Conservation (phyloP, 37 sponge, comb jelly and placozoan genomes). For the Hexactinellida sp. region DNA sequence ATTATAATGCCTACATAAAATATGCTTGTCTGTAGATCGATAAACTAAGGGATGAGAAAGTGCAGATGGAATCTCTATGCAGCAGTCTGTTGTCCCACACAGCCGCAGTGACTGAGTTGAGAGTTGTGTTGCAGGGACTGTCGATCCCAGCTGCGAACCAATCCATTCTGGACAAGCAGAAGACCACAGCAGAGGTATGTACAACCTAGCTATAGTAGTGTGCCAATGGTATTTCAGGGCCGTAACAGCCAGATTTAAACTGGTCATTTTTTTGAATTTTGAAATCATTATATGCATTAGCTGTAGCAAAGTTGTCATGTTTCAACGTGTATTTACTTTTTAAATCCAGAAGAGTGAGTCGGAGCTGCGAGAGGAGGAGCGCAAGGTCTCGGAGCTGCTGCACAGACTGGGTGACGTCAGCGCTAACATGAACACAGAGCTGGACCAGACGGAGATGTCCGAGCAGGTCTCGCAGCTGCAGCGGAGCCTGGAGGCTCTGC, state of each 20-base stretch:
- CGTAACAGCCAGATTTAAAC: neutral
- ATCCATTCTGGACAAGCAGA: neutral
- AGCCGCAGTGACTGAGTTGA: neutral
- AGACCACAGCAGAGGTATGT: neutral
- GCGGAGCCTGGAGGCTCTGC: neutral
- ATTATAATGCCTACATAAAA: too few relatives aligned
- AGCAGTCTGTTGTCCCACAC: neutral
- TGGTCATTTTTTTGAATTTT: too few relatives aligned
- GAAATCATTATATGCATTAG: too few relatives aligned
- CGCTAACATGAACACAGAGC: neutral
- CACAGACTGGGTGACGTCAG: neutral
- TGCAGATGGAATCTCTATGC: neutral
- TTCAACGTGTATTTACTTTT: too few relatives aligned
- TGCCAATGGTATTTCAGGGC: neutral
- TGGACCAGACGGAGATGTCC: neutral
- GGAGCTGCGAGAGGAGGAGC: neutral
- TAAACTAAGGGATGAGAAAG: neutral
- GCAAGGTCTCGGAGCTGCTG: neutral
- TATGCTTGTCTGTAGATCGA: neutral
- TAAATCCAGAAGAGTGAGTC: neutral
- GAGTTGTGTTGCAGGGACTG: neutral
- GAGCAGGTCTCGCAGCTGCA: neutral
- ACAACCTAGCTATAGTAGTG: neutral
- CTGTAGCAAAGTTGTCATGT: too few relatives aligned
- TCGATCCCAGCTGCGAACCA: slow-evolving; percentile 1